A percentile compares a stretch with the other conserved stretches of the same genome.
Evolutionary conservation across 2,113 vertebrate genomes (phyloP).

Genomic region (Damaliscus lunatus): DNA sequence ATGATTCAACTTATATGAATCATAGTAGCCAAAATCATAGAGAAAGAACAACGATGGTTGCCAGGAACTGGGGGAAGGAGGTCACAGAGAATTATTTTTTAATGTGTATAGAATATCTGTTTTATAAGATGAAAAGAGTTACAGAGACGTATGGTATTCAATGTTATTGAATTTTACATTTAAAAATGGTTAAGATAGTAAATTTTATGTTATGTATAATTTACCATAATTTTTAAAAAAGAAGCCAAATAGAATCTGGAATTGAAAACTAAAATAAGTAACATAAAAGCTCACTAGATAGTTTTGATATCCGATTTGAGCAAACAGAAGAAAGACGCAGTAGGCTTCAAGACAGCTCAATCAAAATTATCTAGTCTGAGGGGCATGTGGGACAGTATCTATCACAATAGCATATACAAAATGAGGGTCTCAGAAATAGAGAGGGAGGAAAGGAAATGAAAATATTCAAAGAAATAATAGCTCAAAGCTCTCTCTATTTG

Average conservation of each 20-base stretch:
- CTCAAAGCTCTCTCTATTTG: neutral
- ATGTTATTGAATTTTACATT: neutral
- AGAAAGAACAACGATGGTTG: neutral
- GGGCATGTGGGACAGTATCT: neutral
- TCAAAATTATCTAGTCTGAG: neutral
- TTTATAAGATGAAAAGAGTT: neutral
- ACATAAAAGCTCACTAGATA: neutral
- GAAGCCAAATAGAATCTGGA: neutral
- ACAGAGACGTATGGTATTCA: neutral
- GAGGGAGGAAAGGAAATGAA: neutral
- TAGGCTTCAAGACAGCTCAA: neutral
- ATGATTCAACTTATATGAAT: neutral
- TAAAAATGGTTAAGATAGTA: neutral
- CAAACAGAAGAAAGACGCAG: neutral
- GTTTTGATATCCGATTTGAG: neutral
- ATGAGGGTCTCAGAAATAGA: neutral
- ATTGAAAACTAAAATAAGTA: neutral
- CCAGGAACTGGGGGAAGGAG: neutral
- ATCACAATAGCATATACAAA: neutral
- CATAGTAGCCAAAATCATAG: neutral
- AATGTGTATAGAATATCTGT: neutral
- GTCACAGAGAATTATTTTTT: neutral
- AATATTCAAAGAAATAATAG: neutral
- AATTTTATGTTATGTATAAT: neutral
- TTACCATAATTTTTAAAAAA: neutral